A percentile compares a stretch with the other conserved stretches of the same genome.
These are phyloP conservation scores for Chaetops frenatus DNA, from an alignment of 2,113 vertebrate genomes.

Conservation along the genomic window DNA sequence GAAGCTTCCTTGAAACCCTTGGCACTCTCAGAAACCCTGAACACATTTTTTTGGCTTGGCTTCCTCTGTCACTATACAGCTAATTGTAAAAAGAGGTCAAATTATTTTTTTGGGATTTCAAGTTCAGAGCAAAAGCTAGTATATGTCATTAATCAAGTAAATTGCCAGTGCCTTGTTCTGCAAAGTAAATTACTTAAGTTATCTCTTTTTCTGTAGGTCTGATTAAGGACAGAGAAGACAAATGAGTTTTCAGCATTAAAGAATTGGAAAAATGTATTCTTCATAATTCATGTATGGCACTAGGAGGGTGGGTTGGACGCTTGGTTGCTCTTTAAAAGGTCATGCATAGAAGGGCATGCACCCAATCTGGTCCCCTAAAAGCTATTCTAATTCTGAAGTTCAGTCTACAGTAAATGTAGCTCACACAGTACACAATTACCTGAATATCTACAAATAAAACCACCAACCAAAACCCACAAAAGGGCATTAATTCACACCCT, in stretches of 20 bases:
- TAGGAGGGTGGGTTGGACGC: neutral
- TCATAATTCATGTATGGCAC: neutral
- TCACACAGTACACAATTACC: neutral
- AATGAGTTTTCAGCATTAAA: neutral
- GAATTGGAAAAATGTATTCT: neutral
- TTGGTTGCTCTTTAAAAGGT: conserved; percentile 24
- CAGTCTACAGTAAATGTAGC: neutral
- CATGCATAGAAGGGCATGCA: neutral
- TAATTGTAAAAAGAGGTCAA: conserved; percentile 13
- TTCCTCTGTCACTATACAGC: neutral
- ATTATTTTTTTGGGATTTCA: neutral
- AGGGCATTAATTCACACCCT: neutral
- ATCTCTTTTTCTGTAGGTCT: conserved; percentile 4
- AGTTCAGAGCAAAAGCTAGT: neutral
- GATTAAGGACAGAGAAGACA: conserved; percentile 18
- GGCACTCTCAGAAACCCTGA: neutral
- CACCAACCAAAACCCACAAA: neutral
- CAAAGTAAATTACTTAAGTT: conserved; percentile 26
- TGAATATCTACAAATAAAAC: neutral
- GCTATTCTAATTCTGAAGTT: neutral
- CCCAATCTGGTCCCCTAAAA: neutral
- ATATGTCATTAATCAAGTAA: conserved; percentile 19
- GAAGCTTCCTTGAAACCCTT: neutral
- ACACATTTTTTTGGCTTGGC: neutral
- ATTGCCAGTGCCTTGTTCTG: conserved; percentile 14